A percentile compares a stretch with the other conserved stretches of the same genome.
Evolutionary conservation across 2,797 vertebrate genomes (phyloP).

Genomic region (Vultur gryphus): DNA sequence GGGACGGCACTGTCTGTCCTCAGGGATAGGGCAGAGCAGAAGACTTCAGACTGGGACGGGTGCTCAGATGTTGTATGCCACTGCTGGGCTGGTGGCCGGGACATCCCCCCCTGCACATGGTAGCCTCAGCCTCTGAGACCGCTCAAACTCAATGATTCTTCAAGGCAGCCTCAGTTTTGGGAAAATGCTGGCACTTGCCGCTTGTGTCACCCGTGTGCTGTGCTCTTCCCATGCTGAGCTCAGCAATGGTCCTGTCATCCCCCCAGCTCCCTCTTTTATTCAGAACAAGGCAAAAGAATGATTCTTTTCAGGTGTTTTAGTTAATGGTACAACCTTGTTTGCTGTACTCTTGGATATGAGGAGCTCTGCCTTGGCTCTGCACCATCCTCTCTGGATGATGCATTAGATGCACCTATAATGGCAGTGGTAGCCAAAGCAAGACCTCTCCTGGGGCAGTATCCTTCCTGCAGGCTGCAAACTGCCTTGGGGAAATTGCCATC

Average conservation of each 20-base stretch:
- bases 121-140: background rate
- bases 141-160: background rate
- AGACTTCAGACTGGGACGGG: background rate
- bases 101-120: accelerated
- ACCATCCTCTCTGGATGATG: background rate
- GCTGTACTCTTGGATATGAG: background rate
- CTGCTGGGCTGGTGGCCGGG: background rate
- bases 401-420: background rate
- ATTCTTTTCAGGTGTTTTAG: background rate
- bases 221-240: background rate
- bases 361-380: background rate
- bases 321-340: background rate
- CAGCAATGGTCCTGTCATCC: background rate
- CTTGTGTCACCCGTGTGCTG: background rate
- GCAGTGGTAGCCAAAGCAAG: background rate
- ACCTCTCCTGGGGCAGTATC: background rate
- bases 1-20: background rate
- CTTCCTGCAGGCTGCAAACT: background rate
- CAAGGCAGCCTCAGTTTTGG: background rate
- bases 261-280: background rate
- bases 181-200: background rate
- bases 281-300: background rate
- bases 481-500: background rate
- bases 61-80: accelerated
- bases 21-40: background rate